Evolutionary conservation across 2,113 vertebrate genomes (phyloP).

Genomic region (Mirza zaza): DNA sequence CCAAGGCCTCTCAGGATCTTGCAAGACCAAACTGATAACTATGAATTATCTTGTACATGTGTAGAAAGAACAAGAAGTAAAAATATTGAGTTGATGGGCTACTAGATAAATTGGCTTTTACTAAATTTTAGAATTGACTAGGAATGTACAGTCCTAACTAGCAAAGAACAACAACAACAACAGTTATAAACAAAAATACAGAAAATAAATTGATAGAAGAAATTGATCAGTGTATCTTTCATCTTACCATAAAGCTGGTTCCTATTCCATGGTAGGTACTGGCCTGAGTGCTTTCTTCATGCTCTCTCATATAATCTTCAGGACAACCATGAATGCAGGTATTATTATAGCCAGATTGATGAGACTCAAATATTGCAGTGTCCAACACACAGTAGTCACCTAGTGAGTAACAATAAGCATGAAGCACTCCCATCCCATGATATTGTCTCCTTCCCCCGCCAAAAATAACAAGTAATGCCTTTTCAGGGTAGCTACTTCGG

Average conservation of each 20-base stretch:
- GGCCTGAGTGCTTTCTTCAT: neutral
- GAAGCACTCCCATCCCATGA: neutral
- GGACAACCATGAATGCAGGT: neutral
- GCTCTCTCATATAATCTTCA: neutral
- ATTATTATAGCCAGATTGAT: neutral
- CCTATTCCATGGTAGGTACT: neutral
- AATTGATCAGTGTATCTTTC: neutral
- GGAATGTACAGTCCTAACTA: neutral
- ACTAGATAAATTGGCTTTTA: neutral
- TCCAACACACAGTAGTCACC: neutral
- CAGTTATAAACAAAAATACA: neutral
- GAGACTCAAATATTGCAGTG: neutral
- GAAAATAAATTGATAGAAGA: neutral
- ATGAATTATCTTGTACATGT: neutral
- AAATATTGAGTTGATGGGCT: neutral
- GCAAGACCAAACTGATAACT: neutral
- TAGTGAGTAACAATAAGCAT: neutral
- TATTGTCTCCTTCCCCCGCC: neutral
- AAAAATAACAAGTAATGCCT: neutral
- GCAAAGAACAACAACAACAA: neutral
- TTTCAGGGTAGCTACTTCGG: neutral
- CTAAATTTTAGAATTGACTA: neutral
- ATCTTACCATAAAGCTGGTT: neutral
- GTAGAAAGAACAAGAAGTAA: neutral
- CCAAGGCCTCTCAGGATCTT: neutral